Base-by-base conservation (phyloP, 2,888 invertebrate genomes). In the Mythimna pallens region DNA sequence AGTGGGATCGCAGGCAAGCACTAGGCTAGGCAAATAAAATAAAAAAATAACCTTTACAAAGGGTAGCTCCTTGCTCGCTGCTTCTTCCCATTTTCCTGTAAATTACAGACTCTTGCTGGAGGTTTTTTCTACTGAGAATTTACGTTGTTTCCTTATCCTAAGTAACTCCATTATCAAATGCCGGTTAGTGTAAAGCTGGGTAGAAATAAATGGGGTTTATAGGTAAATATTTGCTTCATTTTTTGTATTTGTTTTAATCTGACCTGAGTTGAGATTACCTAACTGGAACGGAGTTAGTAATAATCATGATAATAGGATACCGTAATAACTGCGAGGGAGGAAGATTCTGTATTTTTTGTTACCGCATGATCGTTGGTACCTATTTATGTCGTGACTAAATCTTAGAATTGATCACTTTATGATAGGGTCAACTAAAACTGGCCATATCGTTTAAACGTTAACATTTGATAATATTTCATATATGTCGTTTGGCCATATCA, bases 161-260 rank as follows among this genome's bases (percentile, higher is more conserved):
- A 81, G 73, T 81, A 81, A 81, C 63, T 81, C 81, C 65, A 73
- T 81, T 81, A 81, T 73, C 81, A 65, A 78, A 73, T 50, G 20
- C 73, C 36, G 78, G 70, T 77, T 81, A 64, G 69, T 69, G 55
- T 80, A 64, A 76, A 72, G 66, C 69, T 61, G 12, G 52, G 72
- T 57, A 54, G 61, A 30, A 72, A 70, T 68, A 78, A 65, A 17
- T 52, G 62, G 58, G 22, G 47, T 68, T 71, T 70, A 63, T 77
- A 59, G 43, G 70, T 78, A 81, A 81, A 81, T 81, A 78, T 81
- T 81, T 71, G 65, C 78, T 78, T 68, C 61, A 70, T 81, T 78
- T 70, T 81, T 77, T 67, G 62, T 80, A 78, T 80, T 80, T 81
- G 62, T 65, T 62, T 77, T 70, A 70, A 67, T 70, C 59, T 81